These are phyloP conservation scores for Cephus pulcher DNA, from an alignment of 2,888 invertebrate species.

Conservation along the genomic window DNA sequence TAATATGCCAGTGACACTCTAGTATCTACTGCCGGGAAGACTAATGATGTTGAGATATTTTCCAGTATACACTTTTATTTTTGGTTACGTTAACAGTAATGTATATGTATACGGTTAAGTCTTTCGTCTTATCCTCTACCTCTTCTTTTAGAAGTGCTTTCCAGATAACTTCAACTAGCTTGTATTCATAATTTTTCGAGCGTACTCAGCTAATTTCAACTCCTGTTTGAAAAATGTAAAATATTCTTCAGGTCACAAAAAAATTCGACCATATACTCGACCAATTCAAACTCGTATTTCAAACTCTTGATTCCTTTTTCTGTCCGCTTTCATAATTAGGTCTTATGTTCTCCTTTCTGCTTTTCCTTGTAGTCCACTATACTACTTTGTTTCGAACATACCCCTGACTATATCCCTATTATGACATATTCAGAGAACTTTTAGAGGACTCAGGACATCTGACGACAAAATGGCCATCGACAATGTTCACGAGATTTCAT, in stretches of 20 bases:
- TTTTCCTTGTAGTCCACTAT: no score
- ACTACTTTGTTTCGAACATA: background rate
- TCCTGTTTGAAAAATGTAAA: background rate
- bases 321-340: background rate
- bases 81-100: background rate
- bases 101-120: background rate
- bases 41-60: conserved; percentile 11
- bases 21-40: background rate
- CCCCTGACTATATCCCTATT: background rate
- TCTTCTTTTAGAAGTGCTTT: background rate
- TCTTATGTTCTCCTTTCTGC: background rate
- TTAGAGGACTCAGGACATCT: background rate
- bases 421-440: background rate
- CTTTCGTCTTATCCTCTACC: background rate
- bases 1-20: conserved; percentile 9
- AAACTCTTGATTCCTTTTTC: background rate
- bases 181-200: background rate
- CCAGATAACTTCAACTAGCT: background rate
- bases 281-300: background rate
- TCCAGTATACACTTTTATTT: background rate
- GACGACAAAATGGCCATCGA: background rate
- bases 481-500: background rate
- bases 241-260: background rate
- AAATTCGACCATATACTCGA: background rate
- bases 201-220: background rate